Percentiles rank a stretch among this genome's conserved stretches.
Evolutionary conservation across 2,888 invertebrate genomes (phyloP).

Genomic region (Scotopteryx bipunctaria): DNA sequence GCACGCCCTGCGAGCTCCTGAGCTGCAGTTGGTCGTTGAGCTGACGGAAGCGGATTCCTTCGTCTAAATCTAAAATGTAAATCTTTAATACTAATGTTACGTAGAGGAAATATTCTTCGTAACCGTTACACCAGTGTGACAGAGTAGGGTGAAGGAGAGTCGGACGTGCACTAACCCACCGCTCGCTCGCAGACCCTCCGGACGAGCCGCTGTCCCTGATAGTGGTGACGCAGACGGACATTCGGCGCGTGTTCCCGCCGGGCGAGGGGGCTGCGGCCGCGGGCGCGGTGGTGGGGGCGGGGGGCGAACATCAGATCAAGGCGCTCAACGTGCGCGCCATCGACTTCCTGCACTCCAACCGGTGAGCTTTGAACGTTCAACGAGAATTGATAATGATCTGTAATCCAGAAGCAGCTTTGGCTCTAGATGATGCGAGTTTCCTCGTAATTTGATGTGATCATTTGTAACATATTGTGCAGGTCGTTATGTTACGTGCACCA

Average conservation of each 20-base stretch:
- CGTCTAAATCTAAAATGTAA: too few relatives aligned
- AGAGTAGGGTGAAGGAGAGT: too few relatives aligned
- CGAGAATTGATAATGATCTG: too few relatives aligned
- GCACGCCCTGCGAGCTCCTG: too few relatives aligned
- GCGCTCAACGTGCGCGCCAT: slow-evolving; percentile 71
- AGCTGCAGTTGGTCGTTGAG: background rate
- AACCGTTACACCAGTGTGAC: too few relatives aligned
- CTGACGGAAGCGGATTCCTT: too few relatives aligned
- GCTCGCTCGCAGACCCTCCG: slow-evolving; percentile 81
- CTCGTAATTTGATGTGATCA: background rate
- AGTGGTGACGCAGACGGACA: slow-evolving; percentile 86
- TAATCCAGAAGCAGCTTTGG: background rate
- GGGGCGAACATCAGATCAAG: slow-evolving; percentile 45
- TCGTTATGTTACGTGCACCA: slow-evolving; percentile 89
- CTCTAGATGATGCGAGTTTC: too few relatives aligned
- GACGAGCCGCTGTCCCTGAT: slow-evolving; percentile 86
- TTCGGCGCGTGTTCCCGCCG: slow-evolving; percentile 81
- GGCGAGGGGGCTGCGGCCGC: slow-evolving; percentile 1
- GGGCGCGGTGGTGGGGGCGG: background rate
- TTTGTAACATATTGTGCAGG: slow-evolving; percentile 77
- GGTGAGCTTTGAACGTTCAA: slow-evolving; percentile 42
- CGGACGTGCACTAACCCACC: too few relatives aligned
- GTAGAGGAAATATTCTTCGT: too few relatives aligned
- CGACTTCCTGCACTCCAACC: slow-evolving; percentile 67
- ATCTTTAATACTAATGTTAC: too few relatives aligned